Evolutionary conservation across 2,888 invertebrate genomes (phyloP), one percentile per base, ranked within the genome.

Genomic region (Euproctis similis): DNA sequence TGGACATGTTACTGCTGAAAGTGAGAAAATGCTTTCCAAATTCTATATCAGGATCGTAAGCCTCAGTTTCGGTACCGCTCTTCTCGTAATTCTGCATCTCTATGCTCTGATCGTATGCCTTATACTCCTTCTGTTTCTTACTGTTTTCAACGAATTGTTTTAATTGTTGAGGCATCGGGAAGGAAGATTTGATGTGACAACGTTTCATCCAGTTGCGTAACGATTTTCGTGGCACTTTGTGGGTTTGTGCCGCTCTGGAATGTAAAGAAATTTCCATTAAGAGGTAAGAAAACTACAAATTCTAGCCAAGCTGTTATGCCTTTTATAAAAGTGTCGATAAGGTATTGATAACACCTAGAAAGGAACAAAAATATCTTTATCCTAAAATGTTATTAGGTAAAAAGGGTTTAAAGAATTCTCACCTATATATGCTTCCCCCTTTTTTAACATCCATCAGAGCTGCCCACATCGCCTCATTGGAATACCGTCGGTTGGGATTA

Each of bases 201-300:
- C 88, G 67, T 42, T 88, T 88, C 88, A 88, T 88, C 87, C 88
- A 88, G 60, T 88, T 88, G 2, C 88, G 74, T 0, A 88, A 69
- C 0, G 88, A 88, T 31, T 88, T 88, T 9, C 88, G 67, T 0
- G 88, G 88, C 1, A 88, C 87, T 45, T 86, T 86, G 59, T 87
- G 87, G 0, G 87, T 86, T 52, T 87, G 87, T 1, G 88, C 87
- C 32, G 88, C 87, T 45, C 88, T 87, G 67, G 0, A 69, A 72
- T 2, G 17, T 26, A 24, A 27, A 11, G 31, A 26, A 26, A 28
- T 23, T 8, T 5, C 7, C n/a, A n/a, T n/a, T n/a, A n/a, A n/a
- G n/a, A n/a, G n/a, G n/a, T n/a, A n/a, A n/a, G n/a, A n/a, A n/a
- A n/a, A n/a, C n/a, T n/a, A n/a, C n/a, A n/a, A n/a, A n/a, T n/a